Base-by-base conservation (phyloP, 2,113 vertebrate species). In the Otocyon megalotis region DNA sequence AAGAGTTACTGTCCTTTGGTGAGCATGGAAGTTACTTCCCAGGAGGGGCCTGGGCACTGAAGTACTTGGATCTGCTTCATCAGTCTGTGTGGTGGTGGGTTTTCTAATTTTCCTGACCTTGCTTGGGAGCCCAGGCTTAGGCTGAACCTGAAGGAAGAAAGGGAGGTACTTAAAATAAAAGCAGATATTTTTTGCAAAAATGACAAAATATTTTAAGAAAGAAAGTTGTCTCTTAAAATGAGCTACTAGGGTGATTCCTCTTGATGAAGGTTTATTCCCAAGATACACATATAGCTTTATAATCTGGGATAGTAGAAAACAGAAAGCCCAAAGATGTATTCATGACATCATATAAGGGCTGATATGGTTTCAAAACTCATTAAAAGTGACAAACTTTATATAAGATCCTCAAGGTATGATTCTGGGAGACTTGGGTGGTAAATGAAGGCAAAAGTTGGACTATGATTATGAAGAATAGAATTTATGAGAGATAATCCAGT, bases 41-140 rank as follows among this genome's bases (percentile, higher is more conserved):
- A 48, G 83, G 90, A 95, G 96, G 84, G 5, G 48, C 24, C 80
- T 81, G 67, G 74, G 30, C 63, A 28, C 19, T 50, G 83, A 92
- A 85, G 32, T 53, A 16, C 58, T 90, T 88, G 79, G 82, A 76
- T 95, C 92, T 90, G 83, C 90, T 35, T 96, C 69, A 93, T 92
- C 93, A 93, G 50, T 84, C 94, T 77, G 14, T 28, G 35, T 85
- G 77, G 24, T 37, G 54, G 80, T 72, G 54, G 77, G 69, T 50
- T 90, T 94, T 94, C 87, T 92, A 85, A 85, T 88, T 96, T 97
- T 96, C 35, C 60, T 77, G n/a, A 92, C 24, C 86, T 95, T 96
- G 35, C 89, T 94, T 92, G 89, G 65, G 79, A 98, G 63, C 65
- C 7, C 35, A 85, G 76, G 48, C 80, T 94, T 69, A 81, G 32